Evolutionary conservation across 2,888 invertebrate species (phyloP), one percentile per base, ranked within the genome.

Genomic region (Cenopis cana): DNA sequence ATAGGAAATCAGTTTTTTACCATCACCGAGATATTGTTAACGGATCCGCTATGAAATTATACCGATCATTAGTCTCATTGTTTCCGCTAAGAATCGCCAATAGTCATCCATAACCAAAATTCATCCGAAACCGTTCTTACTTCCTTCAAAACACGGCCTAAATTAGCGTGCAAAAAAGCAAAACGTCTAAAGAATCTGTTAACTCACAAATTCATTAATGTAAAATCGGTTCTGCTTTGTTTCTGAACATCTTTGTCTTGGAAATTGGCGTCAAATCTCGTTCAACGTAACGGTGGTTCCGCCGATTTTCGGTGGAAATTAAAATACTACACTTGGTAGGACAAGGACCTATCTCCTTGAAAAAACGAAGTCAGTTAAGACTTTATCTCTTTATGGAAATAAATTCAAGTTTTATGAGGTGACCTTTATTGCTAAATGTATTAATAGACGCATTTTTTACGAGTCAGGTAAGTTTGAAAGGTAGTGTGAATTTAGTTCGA

Each of bases 181-280:
- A 41, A 29, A 17, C 6, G 46, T 8, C 36, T 17, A 14, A 18
- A 68, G 9, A 88, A 88, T 88, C 82, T 86, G 85, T 87, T 86
- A 87, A 85, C 83, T 85, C 85, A 86, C 82, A 89, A 89, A 87
- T 83, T 87, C 80, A 87, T 89, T 89, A 88, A 83, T 74, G 70
- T 80, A 76, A 68, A 87, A 91, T 92, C 81, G 76, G 91, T 90
- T 90, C 88, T 87, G 88, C 91, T 85, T 93, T 90, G 91, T 92
- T 90, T 89, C 85, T 83, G 85, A 86, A 93, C 91, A 92, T 92
- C 93, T 93, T 92, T 92, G 91, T 93, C 85, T 84, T 76, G 78
- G 50, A 78, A 86, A 91, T 89, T 86, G 85, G 82, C 87, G 83
- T 88, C 74, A 80, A 85, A 85, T 85, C 81, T 81, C 81, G 82